Conservation (phyloP, 2,797 vertebrate genomes). For the Chelon labrosus region DNA sequence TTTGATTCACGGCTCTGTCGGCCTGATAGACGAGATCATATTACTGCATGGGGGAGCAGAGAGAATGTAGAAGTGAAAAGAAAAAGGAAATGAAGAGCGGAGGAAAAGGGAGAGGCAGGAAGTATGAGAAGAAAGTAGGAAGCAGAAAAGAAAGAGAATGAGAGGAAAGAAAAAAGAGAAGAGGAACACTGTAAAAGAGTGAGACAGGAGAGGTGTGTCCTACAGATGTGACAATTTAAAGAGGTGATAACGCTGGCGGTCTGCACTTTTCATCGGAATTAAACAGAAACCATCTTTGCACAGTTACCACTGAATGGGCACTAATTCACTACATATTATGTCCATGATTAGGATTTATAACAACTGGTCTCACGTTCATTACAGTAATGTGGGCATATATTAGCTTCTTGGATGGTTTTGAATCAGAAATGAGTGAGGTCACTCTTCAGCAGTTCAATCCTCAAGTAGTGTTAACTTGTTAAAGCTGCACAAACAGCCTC, state of each 20-base stretch:
- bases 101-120: constrained; percentile 40
- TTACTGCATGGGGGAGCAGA: constrained; percentile 64
- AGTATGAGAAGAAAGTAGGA: neutral
- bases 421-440: constrained; percentile 11
- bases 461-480: constrained; percentile 1
- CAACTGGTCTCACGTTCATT: constrained; percentile 16
- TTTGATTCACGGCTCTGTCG: constrained; percentile 80
- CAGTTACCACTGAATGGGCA: constrained; percentile 2
- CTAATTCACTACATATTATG: neutral
- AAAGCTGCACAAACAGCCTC: constrained; percentile 4
- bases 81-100: constrained; percentile 27
- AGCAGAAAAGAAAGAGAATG: too few species aligned
- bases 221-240: constrained; percentile 65
- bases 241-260: constrained; percentile 27
- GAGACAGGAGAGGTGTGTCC: constrained; percentile 25
- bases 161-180: neutral
- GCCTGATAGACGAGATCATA: constrained; percentile 78
- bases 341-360: neutral
- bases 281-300: constrained; percentile 2
- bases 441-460: constrained; percentile 13
- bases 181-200: constrained; percentile 12
- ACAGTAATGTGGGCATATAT: neutral
- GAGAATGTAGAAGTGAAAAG: constrained; percentile 16
- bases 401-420: constrained; percentile 15
- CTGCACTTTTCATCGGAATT: constrained; percentile 26